Conservation (phyloP, 1,140 invertebrate genomes). For the Leptinotarsa undecemlineata region DNA sequence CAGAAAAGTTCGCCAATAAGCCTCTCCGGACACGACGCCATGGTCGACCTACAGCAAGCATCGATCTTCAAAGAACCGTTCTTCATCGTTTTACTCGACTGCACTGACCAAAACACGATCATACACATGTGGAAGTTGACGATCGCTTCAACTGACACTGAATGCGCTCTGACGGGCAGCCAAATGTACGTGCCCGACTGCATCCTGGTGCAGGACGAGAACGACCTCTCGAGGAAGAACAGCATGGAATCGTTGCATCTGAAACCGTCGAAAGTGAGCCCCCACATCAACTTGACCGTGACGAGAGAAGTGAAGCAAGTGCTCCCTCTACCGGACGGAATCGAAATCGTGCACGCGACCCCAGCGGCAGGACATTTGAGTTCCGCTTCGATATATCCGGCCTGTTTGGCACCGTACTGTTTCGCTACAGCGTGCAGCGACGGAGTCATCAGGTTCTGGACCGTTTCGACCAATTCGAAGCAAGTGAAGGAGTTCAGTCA, state of each 20-base stretch:
- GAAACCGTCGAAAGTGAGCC: constrained; percentile 51
- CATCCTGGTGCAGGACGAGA: constrained; percentile 82
- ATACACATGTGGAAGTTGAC: constrained; percentile 95
- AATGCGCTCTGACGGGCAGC: constrained; percentile 57
- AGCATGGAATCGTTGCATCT: constrained; percentile 53
- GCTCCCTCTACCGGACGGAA: constrained; percentile 83
- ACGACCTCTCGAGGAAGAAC: constrained; percentile 59
- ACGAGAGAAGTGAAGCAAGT: constrained; percentile 56
- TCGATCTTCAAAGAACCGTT: constrained; percentile 92
- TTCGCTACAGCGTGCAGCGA: constrained; percentile 93
- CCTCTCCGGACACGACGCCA: constrained; percentile 65
- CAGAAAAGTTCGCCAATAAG: constrained; percentile 56
- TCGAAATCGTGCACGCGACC: constrained; percentile 88
- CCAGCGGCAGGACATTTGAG: constrained; percentile 95
- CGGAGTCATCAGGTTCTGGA: constrained; percentile 68
- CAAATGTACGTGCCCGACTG: constrained; percentile 91
- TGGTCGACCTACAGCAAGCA: constrained; percentile 86
- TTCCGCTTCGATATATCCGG: constrained; percentile 98
- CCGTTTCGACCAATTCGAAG: constrained; percentile 43
- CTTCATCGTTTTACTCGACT: constrained; percentile 91
- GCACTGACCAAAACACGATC: constrained; percentile 79
- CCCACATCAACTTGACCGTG: constrained; percentile 52
- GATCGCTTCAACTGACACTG: constrained; percentile 71
- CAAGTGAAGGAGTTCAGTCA: constrained; percentile 41
- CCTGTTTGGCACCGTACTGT: constrained; percentile 95